These are phyloP conservation scores for Caenorhabditis imperialis DNA, from an alignment of 2,888 invertebrate genomes.

Conservation along the genomic window DNA sequence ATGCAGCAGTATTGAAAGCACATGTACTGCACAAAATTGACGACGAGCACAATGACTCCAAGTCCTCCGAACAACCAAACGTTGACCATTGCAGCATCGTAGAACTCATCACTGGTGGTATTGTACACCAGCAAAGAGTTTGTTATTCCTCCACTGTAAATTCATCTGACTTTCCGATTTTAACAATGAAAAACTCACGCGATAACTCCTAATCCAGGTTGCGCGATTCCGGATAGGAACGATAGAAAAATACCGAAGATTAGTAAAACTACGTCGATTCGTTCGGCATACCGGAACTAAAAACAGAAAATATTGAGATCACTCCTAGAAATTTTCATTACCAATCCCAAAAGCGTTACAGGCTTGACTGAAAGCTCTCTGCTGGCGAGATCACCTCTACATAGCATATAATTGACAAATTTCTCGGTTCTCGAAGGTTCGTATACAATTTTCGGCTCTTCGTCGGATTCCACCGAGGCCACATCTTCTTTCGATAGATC, in stretches of 20 bases:
- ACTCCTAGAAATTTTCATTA: conserved; percentile 39
- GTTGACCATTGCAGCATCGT: conserved; percentile 60
- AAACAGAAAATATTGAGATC: too few relatives aligned
- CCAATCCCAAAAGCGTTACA: conserved; percentile 61
- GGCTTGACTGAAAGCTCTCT: conserved; percentile 61
- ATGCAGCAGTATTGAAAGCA: conserved; percentile 68
- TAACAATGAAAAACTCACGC: conserved; percentile 13
- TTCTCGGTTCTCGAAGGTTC: conserved; percentile 61
- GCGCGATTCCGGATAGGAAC: conserved; percentile 60
- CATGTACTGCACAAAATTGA: conserved; percentile 67
- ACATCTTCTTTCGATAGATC: conserved; percentile 30
- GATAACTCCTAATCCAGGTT: conserved; percentile 65
- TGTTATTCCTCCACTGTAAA: conserved; percentile 62
- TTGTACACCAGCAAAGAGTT: conserved; percentile 64
- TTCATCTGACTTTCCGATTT: background rate
- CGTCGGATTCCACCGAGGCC: conserved; percentile 60
- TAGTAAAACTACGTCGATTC: conserved; percentile 55
- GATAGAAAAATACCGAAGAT: conserved; percentile 60
- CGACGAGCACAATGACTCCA: conserved; percentile 58
- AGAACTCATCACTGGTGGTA: conserved; percentile 58
- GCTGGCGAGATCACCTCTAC: conserved; percentile 62
- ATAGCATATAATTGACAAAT: conserved; percentile 60
- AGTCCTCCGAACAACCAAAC: conserved; percentile 70
- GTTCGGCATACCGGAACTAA: conserved; percentile 67
- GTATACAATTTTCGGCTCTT: conserved; percentile 56